Evolutionary conservation across 2,113 vertebrate genomes (phyloP), one percentile per base, ranked within the genome.

Genomic region (Embiotoca jacksoni): DNA sequence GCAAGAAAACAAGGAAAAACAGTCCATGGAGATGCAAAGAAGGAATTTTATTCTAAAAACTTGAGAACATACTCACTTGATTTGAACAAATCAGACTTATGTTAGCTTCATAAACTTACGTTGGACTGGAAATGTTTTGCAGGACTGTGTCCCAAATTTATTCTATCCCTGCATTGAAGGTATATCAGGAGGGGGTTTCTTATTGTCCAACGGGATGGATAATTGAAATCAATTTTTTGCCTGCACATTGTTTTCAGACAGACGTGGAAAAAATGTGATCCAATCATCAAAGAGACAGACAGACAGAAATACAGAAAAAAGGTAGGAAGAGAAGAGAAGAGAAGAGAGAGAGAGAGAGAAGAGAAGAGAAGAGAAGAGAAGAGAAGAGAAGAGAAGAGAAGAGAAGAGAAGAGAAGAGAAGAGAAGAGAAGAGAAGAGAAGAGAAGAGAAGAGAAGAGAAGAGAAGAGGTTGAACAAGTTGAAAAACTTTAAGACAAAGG

Each of bases 401-500:
- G 23, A 23, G 23, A 23, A 23, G 23, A 23, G 23, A 41, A 47
- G 16, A n/a, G 44, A n/a, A 49, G 61, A 64, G 46, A 36, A 49
- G 44, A 30, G 31, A 15, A 53, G n/a, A 56, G 31, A 39, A 6
- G 58, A 3, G 36, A 31, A 33, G 3, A 32, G 32, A 14, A n/a
- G 52, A 31, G 58, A 7, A 61, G 65, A 7, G 15, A 56, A 7
- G 16, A 55, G 41, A 33, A 50, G 33, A 49, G 59, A 15, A 39
- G 50, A 30, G 41, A 52, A 66, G 61, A 32, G 56, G 1, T 0
- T 32, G 58, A 49, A 58, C 32, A 31, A 56, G 69, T 60, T 72
- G 6, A 85, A 85, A 78, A 52, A 57, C 44, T 68, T 60, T 2
- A n/a, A 16, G 4, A 69, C 56, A 78, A 30, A 44, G 66, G 53